Base-by-base conservation (phyloP, 2,113 vertebrate species). In the Parus major region DNA sequence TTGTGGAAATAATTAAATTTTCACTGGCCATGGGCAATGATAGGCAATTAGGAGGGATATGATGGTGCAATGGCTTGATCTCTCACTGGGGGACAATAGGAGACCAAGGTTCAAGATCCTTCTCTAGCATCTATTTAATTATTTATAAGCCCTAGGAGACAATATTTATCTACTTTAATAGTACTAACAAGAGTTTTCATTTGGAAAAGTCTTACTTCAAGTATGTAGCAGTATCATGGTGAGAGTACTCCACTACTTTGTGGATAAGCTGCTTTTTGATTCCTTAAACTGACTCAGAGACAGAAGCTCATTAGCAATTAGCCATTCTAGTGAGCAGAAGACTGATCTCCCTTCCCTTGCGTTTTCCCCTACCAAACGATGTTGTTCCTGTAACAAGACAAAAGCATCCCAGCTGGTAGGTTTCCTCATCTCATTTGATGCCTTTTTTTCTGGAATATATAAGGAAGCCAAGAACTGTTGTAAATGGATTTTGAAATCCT, bases 361-460 rank as follows among this genome's bases (percentile, higher is more conserved):
- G 29, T 46, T 75, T 86, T 57, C 7, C 59, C 7, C 29, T 33
- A 46, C n/a, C n/a, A 50, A 35, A 70, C 2, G 59, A 42, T 79
- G 21, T 6, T 7, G 27, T 24, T 59, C 7, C 23, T 7, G 4
- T 3, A 7, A 11, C 36, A 90, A 70, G 56, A 53, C n/a, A 1
- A 5, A 16, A 44, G 7, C 7, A 55, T 70, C 35, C 21, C 24
- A 52, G 4, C 19, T 36, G 31, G 12, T 1, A 0, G 4, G 17
- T 50, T 80, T 23, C 44, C 29, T 66, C 1, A 0, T 12, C 25
- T 50, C 10, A 12, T 29, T n/a, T 63, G 33, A 25, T 42, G 65
- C 10, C 6, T 72, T 57, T 69, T 36, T 39, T 52, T 73, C 27
- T 59, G 42, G 25, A 57, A 8, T 49, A n/a, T 3, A 35, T n/a